Evolutionary conservation across 92 coral and sea anemone genomes (phyloP).

Genomic region (Anthopleura xanthogrammica): DNA sequence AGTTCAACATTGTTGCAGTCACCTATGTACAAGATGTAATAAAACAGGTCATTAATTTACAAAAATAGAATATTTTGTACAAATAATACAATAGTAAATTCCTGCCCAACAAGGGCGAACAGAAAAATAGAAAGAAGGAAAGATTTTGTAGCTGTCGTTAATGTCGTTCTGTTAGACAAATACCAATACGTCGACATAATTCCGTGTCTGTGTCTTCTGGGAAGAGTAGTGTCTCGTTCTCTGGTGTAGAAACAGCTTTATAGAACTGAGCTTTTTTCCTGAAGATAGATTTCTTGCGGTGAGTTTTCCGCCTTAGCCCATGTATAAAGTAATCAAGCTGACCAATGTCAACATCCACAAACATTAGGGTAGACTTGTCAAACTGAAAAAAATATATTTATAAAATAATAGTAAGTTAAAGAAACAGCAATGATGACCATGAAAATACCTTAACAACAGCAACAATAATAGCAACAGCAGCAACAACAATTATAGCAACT

Average conservation of each 20-base stretch:
- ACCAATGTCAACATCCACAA: conserved; percentile 77
- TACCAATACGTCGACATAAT: conserved; percentile 75
- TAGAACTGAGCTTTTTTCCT: conserved; percentile 77
- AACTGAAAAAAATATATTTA: conserved; percentile 28
- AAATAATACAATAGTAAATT: not conserved
- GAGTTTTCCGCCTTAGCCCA: conserved; percentile 69
- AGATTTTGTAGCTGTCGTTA: not conserved
- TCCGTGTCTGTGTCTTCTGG: conserved; percentile 76
- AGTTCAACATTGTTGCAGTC: not conserved
- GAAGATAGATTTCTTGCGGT: conserved; percentile 76
- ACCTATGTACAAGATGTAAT: too few species aligned
- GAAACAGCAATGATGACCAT: not conserved
- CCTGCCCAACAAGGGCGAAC: not conserved
- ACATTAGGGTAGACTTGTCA: conserved; percentile 64
- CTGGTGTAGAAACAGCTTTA: conserved; percentile 78
- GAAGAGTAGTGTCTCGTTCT: conserved; percentile 78
- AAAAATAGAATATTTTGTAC: not conserved
- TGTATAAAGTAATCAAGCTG: conserved; percentile 82
- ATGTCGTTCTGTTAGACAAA: conserved; percentile 54
- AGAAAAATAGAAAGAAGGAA: not conserved
- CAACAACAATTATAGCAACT: not conserved
- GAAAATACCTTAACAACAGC: not conserved
- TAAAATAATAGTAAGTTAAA: not conserved
- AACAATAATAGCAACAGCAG: not conserved
- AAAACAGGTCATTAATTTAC: not conserved